Evolutionary conservation across 2,888 invertebrate species (phyloP).

Genomic region (Serripes groenlandicus): DNA sequence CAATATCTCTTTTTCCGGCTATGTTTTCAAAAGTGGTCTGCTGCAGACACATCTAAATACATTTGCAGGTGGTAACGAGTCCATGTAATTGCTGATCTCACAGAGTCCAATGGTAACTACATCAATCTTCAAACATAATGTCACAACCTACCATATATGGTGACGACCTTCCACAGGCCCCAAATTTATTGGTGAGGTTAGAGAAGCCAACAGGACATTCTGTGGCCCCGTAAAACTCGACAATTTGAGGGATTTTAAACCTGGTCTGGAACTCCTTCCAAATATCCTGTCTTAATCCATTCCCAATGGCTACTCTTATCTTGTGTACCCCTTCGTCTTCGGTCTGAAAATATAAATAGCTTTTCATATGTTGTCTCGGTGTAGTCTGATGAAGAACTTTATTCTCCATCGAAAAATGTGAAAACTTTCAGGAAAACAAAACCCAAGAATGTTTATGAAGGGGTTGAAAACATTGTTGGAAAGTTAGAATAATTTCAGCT

Average conservation of each 20-base stretch:
- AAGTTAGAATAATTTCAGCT: too few species aligned
- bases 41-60: not conserved
- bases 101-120: too few species aligned
- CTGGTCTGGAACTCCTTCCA: slow-evolving; percentile 95
- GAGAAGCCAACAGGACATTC: slow-evolving; percentile 99
- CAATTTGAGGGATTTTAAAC: slow-evolving; percentile 93
- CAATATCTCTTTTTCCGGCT: not conserved
- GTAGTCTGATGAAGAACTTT: not conserved
- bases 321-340: slow-evolving; percentile 84
- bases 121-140: not conserved
- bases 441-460: not conserved
- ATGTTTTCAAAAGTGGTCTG: not conserved
- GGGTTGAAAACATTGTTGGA: too few species aligned
- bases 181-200: slow-evolving; percentile 92
- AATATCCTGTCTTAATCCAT: slow-evolving; percentile 96
- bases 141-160: slow-evolving; percentile 72
- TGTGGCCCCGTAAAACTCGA: slow-evolving; percentile 98
- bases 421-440: not conserved
- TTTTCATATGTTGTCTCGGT: not conserved
- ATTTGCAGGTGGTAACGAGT: not conserved
- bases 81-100: too few species aligned
- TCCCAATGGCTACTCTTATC: slow-evolving; percentile 93
- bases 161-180: slow-evolving; percentile 77
- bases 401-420: not conserved
- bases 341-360: not conserved